Evolutionary conservation across 2,113 vertebrate genomes (phyloP).

Genomic region (Strix uralensis): DNA sequence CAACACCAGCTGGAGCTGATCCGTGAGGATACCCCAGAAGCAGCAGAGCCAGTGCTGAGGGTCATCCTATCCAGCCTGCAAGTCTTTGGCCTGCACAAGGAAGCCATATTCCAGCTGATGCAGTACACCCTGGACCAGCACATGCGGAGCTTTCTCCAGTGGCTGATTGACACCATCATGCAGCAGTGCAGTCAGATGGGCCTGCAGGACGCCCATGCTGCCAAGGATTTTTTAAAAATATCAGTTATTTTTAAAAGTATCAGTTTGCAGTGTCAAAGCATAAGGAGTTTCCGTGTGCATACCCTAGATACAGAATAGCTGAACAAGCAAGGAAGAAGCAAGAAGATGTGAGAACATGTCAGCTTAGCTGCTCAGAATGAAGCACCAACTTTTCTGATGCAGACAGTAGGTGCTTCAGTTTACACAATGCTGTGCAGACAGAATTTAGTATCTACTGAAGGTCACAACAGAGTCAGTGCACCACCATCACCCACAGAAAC

Average conservation of each 20-base stretch:
- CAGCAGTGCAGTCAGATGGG: too few relatives aligned
- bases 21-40: too few relatives aligned
- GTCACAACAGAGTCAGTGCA: background rate
- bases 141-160: too few relatives aligned
- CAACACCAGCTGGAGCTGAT: too few relatives aligned
- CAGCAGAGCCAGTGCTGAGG: too few relatives aligned
- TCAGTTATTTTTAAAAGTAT: background rate
- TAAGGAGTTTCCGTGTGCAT: background rate
- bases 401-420: background rate
- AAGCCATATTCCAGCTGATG: too few relatives aligned
- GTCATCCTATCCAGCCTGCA: too few relatives aligned
- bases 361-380: background rate
- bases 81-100: too few relatives aligned
- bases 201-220: too few relatives aligned
- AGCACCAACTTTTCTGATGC: background rate
- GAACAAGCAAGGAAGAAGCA: background rate
- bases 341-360: background rate
- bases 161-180: too few relatives aligned
- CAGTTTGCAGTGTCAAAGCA: background rate
- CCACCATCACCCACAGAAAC: background rate
- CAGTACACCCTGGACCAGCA: too few relatives aligned
- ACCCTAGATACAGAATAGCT: background rate
- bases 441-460: background rate
- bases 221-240: background rate
- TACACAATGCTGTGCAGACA: background rate